These are phyloP conservation scores for Xenops minutus DNA, from an alignment of 2,797 vertebrate genomes.

Conservation along the genomic window DNA sequence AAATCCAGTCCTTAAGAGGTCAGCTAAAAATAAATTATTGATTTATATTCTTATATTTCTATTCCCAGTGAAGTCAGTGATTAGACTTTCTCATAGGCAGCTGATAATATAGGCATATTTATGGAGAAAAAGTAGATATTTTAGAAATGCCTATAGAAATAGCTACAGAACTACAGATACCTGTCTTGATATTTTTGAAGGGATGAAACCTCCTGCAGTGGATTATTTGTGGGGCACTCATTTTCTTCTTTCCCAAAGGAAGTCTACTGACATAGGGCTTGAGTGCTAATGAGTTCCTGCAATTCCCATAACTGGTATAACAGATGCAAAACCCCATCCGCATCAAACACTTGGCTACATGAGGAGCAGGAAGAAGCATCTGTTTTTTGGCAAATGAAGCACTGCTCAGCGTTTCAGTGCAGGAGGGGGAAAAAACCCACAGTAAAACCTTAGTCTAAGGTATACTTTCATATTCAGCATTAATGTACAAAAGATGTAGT, in stretches of 20 bases:
- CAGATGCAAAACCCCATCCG: conserved; percentile 35
- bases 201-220: not conserved
- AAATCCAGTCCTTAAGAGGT: not conserved
- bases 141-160: not conserved
- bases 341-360: conserved; percentile 4
- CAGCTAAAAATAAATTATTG: not conserved
- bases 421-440: not conserved
- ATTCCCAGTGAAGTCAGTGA: not conserved
- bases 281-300: conserved; percentile 47
- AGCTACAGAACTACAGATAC: not conserved
- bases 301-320: conserved; percentile 44
- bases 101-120: not conserved
- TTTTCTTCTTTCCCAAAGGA: conserved; percentile 16
- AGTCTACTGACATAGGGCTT: conserved; percentile 21
- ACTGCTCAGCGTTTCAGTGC: conserved; percentile 26
- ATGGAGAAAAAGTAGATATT: not conserved
- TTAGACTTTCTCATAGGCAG: not conserved
- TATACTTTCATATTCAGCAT: not conserved
- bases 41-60: not conserved
- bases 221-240: conserved; percentile 7
- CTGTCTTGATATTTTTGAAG: not conserved
- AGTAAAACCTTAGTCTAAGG: not conserved
- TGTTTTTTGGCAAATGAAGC: conserved; percentile 28
- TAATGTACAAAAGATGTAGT: not conserved
- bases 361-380: conserved; percentile 11